Percentiles rank a stretch among this genome's conserved stretches.
Conservation (phyloP, 2,113 vertebrate species). For the Podocnemis expansa region DNA sequence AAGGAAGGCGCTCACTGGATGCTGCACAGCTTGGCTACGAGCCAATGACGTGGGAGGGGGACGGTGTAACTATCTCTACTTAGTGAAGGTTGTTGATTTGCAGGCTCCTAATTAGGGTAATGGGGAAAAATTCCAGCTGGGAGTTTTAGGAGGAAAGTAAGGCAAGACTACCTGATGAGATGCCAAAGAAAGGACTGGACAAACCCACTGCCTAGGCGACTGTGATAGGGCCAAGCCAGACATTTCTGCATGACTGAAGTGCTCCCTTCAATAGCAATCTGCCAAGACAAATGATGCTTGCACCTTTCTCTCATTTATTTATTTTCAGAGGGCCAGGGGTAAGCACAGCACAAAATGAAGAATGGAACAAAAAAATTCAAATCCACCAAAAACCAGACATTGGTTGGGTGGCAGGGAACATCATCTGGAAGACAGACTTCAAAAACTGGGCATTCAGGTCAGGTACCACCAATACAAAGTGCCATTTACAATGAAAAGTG, state of each 20-base stretch:
- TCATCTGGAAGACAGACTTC: neutral
- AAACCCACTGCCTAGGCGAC: neutral
- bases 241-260: neutral
- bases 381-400: neutral
- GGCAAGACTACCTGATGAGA: neutral
- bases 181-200: neutral
- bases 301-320: neutral
- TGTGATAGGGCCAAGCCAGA: neutral
- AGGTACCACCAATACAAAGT: fast-evolving
- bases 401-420: fast-evolving
- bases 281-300: neutral
- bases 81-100: neutral
- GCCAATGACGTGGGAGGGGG: neutral
- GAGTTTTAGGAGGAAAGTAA: neutral
- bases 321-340: neutral
- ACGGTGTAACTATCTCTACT: neutral
- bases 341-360: neutral
- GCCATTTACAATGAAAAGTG: fast-evolving
- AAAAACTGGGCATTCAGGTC: neutral
- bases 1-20: neutral
- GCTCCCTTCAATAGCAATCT: neutral
- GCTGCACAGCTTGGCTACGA: neutral
- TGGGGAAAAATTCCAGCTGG: neutral
- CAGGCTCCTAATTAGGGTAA: neutral
- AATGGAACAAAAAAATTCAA: neutral